Evolutionary conservation across 2,113 vertebrate species (phyloP).

Genomic region (Cisticola juncidis): DNA sequence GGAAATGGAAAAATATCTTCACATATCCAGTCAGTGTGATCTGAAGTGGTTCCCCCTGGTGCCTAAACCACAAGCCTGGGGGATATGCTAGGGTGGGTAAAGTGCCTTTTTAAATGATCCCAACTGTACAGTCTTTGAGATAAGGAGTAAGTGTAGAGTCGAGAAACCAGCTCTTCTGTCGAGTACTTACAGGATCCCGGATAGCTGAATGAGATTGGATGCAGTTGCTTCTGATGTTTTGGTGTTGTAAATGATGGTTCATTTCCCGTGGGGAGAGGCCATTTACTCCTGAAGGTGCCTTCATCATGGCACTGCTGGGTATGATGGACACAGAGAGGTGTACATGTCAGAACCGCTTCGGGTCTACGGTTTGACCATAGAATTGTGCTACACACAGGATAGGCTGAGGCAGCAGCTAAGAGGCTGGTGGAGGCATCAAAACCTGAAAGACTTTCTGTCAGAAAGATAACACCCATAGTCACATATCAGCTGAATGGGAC

Average conservation of each 20-base stretch:
- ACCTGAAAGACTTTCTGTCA: neutral
- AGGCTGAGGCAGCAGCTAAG: neutral
- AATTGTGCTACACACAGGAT: neutral
- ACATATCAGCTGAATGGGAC: neutral
- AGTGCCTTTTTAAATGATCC: neutral
- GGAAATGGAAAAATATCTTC: neutral
- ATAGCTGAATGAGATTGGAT: neutral
- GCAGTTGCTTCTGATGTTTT: neutral
- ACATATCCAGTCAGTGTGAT: neutral
- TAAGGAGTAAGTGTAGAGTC: neutral
- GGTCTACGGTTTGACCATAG: neutral
- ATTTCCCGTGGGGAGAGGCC: neutral
- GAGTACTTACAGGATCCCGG: accelerated
- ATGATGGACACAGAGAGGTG: neutral
- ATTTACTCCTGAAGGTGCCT: neutral
- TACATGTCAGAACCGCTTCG: neutral
- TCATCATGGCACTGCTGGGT: neutral
- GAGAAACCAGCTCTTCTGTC: neutral
- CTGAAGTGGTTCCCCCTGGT: neutral
- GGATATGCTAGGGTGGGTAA: neutral
- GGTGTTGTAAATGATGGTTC: neutral
- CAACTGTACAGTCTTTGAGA: neutral
- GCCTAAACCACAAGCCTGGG: neutral
- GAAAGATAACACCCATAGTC: neutral
- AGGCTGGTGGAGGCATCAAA: neutral